Percentiles rank a stretch among this genome's conserved stretches.
Evolutionary conservation across 2,113 vertebrate species (phyloP).

Genomic region (Vicugna pacos): DNA sequence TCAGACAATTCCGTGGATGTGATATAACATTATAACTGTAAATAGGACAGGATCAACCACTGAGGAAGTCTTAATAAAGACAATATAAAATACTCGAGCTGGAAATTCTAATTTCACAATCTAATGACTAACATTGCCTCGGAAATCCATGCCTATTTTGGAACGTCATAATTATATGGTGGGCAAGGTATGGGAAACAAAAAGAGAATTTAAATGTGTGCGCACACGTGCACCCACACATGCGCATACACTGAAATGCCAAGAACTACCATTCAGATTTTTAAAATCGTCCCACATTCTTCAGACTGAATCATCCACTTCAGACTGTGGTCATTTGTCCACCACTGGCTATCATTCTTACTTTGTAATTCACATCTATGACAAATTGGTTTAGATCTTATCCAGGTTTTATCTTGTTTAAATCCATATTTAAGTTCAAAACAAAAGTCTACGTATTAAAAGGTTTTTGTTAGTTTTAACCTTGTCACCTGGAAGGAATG

Average conservation of each 20-base stretch:
- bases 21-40: conserved; percentile 32
- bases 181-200: background rate
- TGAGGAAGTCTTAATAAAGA: conserved; percentile 37
- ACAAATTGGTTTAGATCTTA: background rate
- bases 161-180: conserved; percentile 12
- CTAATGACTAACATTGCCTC: conserved; percentile 1
- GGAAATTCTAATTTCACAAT: conserved; percentile 63
- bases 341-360: background rate
- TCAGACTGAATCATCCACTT: background rate
- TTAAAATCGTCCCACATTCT: background rate
- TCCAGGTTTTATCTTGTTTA: background rate
- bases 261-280: background rate
- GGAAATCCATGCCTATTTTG: conserved; percentile 15
- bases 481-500: background rate
- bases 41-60: background rate
- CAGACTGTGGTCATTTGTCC: background rate
- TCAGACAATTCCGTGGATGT: background rate
- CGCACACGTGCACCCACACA: background rate
- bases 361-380: background rate
- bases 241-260: background rate
- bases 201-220: background rate
- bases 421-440: background rate
- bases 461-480: background rate
- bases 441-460: background rate
- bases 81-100: conserved; percentile 12